Evolutionary conservation across 2,113 vertebrate genomes (phyloP), one percentile per base, ranked within the genome.

Genomic region (Gavia stellata): DNA sequence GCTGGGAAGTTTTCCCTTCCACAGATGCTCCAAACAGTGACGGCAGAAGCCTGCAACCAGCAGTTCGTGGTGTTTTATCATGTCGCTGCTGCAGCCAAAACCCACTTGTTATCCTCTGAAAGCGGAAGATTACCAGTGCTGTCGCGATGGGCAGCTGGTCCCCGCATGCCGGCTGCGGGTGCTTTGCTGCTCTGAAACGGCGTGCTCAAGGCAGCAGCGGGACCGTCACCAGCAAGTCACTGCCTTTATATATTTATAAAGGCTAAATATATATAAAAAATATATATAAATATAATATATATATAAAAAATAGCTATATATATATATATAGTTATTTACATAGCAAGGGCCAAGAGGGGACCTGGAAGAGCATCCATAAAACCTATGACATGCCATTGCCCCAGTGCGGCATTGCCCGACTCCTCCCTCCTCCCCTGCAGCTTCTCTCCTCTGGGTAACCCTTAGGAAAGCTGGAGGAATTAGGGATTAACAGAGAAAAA

Each of bases 1-100:
- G 3, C 84, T 86, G 95, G 87, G 95, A 96, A 93, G 93, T 83
- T 94, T 96, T 95, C 47, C 94, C 89, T 92, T 92, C 81, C 59
- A 19, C 84, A 77, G 82, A 94, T 92, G 94, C 94, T 91, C 28
- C 0, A 3, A 89, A 81, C 49, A 53, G 81, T 0, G 2, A 17
- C 0, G 12, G 86, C 59, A 91, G 88, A 45, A 79, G 49, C 49
- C 81, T 79, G 70, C 28, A 56, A 68, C 13, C 70, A 73, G 78
- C 28, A 63, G 56, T 15, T 53, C 1, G 0, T 55, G 85, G 70
- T 1, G 1, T 70, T 94, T 96, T 75, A 88, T 82, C 5, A 1
- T 0, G 0, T 49, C 0, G 1, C 31, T 79, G 78, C 66, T 71
- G 61, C 66, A 73, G 92, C 79, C 85, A 65, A 80, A 93, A 91